Percentiles rank a stretch among this genome's conserved stretches.
phyloP scores from a whole-genome alignment of 2,113 vertebrate species.

The Tichodroma muraria region DNA sequence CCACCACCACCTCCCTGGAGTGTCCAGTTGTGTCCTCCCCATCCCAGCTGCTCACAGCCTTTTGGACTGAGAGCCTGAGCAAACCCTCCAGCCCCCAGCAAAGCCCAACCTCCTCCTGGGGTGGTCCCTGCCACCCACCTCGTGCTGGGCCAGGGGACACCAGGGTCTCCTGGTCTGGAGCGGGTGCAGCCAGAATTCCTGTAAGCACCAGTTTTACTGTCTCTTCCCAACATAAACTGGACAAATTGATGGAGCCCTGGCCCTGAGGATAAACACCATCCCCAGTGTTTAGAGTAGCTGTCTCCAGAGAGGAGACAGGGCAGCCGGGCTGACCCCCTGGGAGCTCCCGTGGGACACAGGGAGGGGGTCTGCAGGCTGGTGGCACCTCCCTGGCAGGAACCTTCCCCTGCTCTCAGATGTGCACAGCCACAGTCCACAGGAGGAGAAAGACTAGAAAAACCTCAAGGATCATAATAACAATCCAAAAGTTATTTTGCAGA shows the following conservation, averaged over 20 bases:
- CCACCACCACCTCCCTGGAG: neutral
- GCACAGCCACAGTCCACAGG: neutral
- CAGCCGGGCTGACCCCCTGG: neutral
- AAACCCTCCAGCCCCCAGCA: neutral
- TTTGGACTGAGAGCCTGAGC: neutral
- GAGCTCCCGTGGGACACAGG: rapidly evolving
- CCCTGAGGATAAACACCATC: neutral
- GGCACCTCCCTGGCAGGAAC: neutral
- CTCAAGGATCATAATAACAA: neutral
- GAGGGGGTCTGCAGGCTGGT: neutral
- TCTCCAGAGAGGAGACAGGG: neutral
- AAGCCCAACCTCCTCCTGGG: neutral
- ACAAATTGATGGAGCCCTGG: neutral
- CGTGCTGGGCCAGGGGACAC: neutral
- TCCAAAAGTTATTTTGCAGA: neutral
- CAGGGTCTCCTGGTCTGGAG: neutral
- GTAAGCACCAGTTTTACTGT: neutral
- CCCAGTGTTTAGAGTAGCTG: neutral
- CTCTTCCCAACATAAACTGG: neutral
- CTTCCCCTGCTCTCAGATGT: neutral
- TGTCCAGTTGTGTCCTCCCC: neutral
- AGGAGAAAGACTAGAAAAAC: neutral
- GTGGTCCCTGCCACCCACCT: neutral
- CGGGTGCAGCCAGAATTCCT: neutral
- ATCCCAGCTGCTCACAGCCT: neutral